Evolutionary conservation across 1,140 invertebrate species (phyloP), one percentile per base, ranked within the genome.

Genomic region (Leptinotarsa defecta): DNA sequence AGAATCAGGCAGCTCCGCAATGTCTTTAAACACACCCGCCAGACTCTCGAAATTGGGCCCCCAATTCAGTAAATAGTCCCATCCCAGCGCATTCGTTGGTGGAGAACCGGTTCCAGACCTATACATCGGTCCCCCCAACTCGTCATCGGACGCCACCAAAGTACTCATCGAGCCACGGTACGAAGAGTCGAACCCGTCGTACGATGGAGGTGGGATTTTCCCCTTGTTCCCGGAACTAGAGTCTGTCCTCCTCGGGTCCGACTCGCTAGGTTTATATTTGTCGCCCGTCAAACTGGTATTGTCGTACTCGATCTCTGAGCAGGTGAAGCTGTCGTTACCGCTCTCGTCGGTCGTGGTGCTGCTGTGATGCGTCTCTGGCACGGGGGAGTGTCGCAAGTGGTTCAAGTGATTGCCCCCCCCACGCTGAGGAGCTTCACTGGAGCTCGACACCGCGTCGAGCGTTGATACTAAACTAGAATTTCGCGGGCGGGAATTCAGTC

Each of bases 301-400:
- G 81, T 98, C 96, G 84, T 97, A 98, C 85, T 99, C 97, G 83
- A 98, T 98, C 88, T 99, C 96, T 1, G 96, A 98, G 86, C 96
- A 98, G 0, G 96, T 98, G 87, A 98, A 99, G 76, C 96, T 98
- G 83, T 99, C 97, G 86, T 98, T 97, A 4, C 95, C 95, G 84
- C 95, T 96, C 84, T 98, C 96, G 82, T 98, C 96, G 6, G 96
- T 96, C 2, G 95, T 96, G 4, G 95, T 96, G 1, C 93, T 94
- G 83, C 92, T 93, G 62, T 89, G 83, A 78, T 92, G 90, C 68
- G 93, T 92, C 80, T 93, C 92, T 6, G 90, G 90, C 48, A 91
- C 90, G 0, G 92, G 91, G 13, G 91, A 92, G 83, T 92, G 92
- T 78, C 91, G 89, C 76, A 91, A 87, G 19, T 91, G 90, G 17